Evolutionary conservation across 1,140 invertebrate species (phyloP).

Genomic region (Tetraneura akinire): DNA sequence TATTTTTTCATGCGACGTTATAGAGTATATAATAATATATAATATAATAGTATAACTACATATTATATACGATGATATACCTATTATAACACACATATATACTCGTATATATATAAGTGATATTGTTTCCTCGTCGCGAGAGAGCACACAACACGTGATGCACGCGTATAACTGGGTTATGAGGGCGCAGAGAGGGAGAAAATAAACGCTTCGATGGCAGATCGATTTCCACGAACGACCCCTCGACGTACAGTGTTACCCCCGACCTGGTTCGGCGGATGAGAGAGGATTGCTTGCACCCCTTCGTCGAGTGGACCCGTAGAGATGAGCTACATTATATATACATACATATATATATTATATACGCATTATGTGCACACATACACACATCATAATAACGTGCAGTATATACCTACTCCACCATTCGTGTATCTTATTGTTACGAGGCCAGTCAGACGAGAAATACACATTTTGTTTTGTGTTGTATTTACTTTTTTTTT

Average conservation of each 20-base stretch:
- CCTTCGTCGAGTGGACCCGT: slow-evolving; percentile 15
- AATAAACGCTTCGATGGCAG: neutral
- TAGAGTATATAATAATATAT: neutral
- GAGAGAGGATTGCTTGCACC: slow-evolving; percentile 13
- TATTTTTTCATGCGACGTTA: too few species aligned
- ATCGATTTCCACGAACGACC: slow-evolving; percentile 39
- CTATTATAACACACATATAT: too few species aligned
- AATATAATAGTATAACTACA: neutral
- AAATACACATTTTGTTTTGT: slow-evolving; percentile 23
- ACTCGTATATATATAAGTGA: too few species aligned
- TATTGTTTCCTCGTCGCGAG: slow-evolving; percentile 22
- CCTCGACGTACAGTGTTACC: neutral
- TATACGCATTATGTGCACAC: too few species aligned
- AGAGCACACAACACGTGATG: neutral
- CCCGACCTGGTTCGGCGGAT: neutral
- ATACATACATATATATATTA: too few species aligned
- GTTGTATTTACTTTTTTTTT: neutral
- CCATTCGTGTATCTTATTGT: slow-evolving; percentile 39
- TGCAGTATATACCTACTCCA: neutral
- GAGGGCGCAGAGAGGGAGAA: neutral
- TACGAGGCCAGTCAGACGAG: slow-evolving; percentile 41
- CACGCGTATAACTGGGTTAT: slow-evolving; percentile 26
- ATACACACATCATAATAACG: neutral
- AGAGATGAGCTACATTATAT: slow-evolving; percentile 1
- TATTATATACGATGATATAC: too few species aligned